These are phyloP conservation scores for Hyles vespertilio DNA, from an alignment of 1,140 invertebrate species.

Conservation along the genomic window DNA sequence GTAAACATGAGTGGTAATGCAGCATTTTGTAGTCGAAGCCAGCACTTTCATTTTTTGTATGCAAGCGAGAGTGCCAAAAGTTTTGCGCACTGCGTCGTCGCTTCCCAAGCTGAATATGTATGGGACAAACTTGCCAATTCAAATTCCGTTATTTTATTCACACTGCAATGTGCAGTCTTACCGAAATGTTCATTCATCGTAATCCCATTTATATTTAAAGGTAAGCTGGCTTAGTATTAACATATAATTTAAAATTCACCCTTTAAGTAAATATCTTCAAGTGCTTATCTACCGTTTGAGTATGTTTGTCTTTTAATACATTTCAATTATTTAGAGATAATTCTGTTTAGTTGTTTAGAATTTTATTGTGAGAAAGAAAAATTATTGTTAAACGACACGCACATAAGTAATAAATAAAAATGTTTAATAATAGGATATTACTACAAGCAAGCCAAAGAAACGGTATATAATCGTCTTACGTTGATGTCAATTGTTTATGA, in stretches of 20 bases:
- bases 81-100: constrained; percentile 71
- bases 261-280: too few species aligned
- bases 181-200: constrained; percentile 37
- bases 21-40: constrained; percentile 33
- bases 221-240: neutral
- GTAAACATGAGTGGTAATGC: constrained; percentile 35
- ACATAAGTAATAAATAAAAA: too few species aligned
- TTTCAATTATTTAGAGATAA: too few species aligned
- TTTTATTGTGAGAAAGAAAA: too few species aligned
- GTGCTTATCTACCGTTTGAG: too few species aligned
- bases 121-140: constrained; percentile 64
- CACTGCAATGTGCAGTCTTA: constrained; percentile 41
- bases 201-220: constrained; percentile 16
- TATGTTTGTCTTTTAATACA: too few species aligned
- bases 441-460: too few species aligned
- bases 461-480: too few species aligned
- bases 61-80: constrained; percentile 72
- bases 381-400: too few species aligned
- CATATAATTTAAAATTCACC: neutral
- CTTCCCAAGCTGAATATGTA: constrained; percentile 65
- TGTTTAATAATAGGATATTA: too few species aligned
- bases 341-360: too few species aligned
- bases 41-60: constrained; percentile 71
- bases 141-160: constrained; percentile 59
- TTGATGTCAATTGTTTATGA: too few species aligned